Evolutionary conservation across 1,140 invertebrate species (phyloP).

Genomic region (Hormaphis cornu): DNA sequence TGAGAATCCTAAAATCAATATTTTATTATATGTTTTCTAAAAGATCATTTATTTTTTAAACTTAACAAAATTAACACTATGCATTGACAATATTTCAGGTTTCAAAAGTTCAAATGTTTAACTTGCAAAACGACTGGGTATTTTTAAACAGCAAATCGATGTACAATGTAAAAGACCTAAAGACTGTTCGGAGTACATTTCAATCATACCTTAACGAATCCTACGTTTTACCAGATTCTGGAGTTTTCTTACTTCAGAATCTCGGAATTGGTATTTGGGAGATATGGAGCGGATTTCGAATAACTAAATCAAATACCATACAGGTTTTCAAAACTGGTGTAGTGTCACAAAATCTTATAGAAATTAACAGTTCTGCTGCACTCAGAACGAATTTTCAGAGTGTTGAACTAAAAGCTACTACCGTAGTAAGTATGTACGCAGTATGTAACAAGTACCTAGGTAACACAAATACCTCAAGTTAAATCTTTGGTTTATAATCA

Average conservation of each 20-base stretch:
- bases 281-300: slow-evolving; percentile 11
- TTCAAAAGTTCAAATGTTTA: background rate
- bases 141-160: background rate
- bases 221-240: background rate
- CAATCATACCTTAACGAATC: background rate
- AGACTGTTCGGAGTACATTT: background rate
- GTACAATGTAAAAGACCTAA: no score
- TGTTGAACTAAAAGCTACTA: background rate
- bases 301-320: background rate
- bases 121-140: slow-evolving; percentile 12
- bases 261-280: background rate
- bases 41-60: no score
- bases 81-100: background rate
- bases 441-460: background rate
- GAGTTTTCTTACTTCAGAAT: background rate
- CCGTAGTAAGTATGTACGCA: background rate
- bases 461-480: no score
- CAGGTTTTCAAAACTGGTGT: background rate
- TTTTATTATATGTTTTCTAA: no score
- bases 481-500: no score
- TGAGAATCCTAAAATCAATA: no score
- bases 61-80: background rate
- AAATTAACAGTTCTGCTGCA: background rate
- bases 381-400: background rate
- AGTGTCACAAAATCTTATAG: background rate